A percentile compares a stretch with the other conserved stretches of the same genome.
phyloP scores from a whole-genome alignment of 2,888 invertebrate genomes.

The Seira ritae region DNA sequence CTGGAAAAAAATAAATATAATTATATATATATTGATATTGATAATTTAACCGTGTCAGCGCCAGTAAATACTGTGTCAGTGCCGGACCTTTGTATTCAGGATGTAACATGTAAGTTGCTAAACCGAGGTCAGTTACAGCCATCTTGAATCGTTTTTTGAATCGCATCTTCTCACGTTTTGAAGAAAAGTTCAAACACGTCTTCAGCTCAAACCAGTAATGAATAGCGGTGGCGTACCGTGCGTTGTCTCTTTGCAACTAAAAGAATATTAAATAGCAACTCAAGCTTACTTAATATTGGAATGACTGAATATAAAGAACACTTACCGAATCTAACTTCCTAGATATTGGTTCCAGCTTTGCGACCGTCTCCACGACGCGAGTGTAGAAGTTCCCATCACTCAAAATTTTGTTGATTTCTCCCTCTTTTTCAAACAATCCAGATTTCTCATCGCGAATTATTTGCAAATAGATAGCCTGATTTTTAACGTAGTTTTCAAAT shows the following conservation, averaged over 20 bases:
- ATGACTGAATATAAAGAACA: neutral
- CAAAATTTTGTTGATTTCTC: neutral
- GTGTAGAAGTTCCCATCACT: neutral
- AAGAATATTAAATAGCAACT: no score
- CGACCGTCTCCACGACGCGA: neutral
- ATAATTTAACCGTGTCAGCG: neutral
- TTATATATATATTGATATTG: neutral
- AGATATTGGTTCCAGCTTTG: neutral
- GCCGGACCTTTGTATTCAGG: conserved; percentile 27
- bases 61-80: neutral
- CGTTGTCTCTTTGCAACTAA: no score
- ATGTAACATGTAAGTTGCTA: conserved; percentile 32
- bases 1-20: neutral
- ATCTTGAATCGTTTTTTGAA: neutral
- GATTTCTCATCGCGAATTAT: neutral
- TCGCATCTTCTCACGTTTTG: no score
- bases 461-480: conserved; percentile 44
- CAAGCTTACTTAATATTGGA: no score
- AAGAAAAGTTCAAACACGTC: no score
- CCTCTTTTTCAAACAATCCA: neutral
- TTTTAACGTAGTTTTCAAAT: conserved; percentile 16
- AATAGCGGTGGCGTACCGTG: no score
- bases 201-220: no score
- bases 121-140: neutral
- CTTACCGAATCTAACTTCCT: neutral